Evolutionary conservation across 1,140 invertebrate genomes (phyloP), one percentile per base, ranked within the genome.

Genomic region (Ganaspis sp.): DNA sequence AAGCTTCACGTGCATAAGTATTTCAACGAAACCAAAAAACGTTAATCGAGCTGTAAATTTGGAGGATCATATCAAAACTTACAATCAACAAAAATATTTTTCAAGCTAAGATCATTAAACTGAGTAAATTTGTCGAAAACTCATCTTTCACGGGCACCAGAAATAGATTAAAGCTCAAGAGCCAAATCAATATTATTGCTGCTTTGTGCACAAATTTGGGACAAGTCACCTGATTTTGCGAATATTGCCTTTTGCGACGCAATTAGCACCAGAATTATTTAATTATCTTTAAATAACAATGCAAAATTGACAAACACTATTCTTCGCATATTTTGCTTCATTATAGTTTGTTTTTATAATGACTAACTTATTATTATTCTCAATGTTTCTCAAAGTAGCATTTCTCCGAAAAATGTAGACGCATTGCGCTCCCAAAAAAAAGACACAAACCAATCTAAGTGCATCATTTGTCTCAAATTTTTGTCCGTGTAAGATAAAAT

Each of bases 171-270:
- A 64, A 64, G 26, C 15, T 64, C 26, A 29, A 5, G 21, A 64
- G 58, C 21, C 21, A 64, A 64, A 64, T 64, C 58, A 64, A 64
- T 64, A 64, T 64, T 29, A 64, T 64, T 64, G 1, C 23, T 5
- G 26, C 11, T 64, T 64, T 34, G 58, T 8, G 23, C 29, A 29
- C 4, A 64, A 64, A 64, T 64, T 26, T 29, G 12, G 12, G 11
- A n/a, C 0, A 34, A 64, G 23, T 64, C 12, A 64, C 58, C 58
- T 64, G 23, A 1, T 15, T 64, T 34, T 29, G 15, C 12, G n/a
- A 64, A 64, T 11, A n/a, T 6, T 34, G 29, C 29, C 29, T 49
- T 1, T 6, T 21, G 8, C 45, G 45, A 17, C 45, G n/a, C 45
- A 15, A 40, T 11, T 49, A 8, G 45, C 4, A 17, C n/a, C 19